Evolutionary conservation across 1,140 invertebrate species (phyloP), one percentile per base, ranked within the genome.

Genomic region (Brachionus paranguensis): DNA sequence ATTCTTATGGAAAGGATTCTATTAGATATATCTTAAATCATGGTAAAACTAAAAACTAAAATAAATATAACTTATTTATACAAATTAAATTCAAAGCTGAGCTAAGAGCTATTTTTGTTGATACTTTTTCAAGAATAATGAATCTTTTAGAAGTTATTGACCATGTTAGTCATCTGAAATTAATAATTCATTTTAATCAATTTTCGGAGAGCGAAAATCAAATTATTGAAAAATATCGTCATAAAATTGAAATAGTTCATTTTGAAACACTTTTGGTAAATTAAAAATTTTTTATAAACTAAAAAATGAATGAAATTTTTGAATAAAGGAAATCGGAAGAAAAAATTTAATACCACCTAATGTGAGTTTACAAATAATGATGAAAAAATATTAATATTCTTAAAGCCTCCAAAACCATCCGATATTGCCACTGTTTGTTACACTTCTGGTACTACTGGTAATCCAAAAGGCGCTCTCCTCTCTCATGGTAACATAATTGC

Each of bases 381-480:
- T 29, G n/a, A 50, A 78, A 78, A 78, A 27, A 50, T 3, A 33
- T 37, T 78, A 45, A 47, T 14, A 27, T 10, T 78, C 14, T 60
- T 50, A 37, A 64, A 81, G 78, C 81, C 81, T 33, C 89, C 87
- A 12, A 85, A 37, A 7, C 92, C 94, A 10, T 92, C 93, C 45
- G 95, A 97, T 88, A 88, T 98, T 3, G 95, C 94, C 88, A 96
- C 95, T 29, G 93, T 98, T 85, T 97, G 95, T 88, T 98, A 98
- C 88, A 98, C 96, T 0, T 97, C 95, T 12, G 97, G 96, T 2
- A 98, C 96, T 12, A 98, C 96, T 11, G 97, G 97, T 50, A 94
- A 64, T 43, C 96, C 97, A 0, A 98, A 98, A 90, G 97, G 96
- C 72, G 97, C 98, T 0, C 96, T 98, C 94, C 88, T 98, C 84